A percentile compares a stretch with the other conserved stretches of the same genome.
These are phyloP conservation scores for Drosophila pseudotalamancana DNA, from an alignment of 2,888 invertebrate genomes.

Conservation along the genomic window DNA sequence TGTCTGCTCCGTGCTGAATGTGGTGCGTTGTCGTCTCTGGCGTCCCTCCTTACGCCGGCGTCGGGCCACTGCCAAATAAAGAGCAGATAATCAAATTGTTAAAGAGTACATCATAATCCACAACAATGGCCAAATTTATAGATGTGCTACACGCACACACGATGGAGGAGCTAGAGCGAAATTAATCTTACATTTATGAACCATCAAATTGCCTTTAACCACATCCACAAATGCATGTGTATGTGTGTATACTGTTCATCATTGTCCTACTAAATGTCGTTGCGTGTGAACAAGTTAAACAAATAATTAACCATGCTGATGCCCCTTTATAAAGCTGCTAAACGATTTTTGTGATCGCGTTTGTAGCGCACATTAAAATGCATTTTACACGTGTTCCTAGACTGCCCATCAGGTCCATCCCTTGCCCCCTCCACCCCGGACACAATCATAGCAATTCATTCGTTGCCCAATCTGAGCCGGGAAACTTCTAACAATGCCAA, in stretches of 20 bases:
- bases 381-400: slow-evolving; percentile 67
- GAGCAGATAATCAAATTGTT: slow-evolving; percentile 21
- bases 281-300: slow-evolving; percentile 72
- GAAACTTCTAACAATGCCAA: slow-evolving; percentile 81
- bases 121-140: slow-evolving; percentile 14
- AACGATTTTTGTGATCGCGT: slow-evolving; percentile 57
- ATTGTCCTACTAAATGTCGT: slow-evolving; percentile 17
- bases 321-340: neutral
- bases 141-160: slow-evolving; percentile 17
- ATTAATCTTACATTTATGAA: slow-evolving; percentile 78
- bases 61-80: slow-evolving; percentile 88
- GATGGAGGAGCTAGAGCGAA: slow-evolving; percentile 74
- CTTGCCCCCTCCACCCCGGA: neutral
- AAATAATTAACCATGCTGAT: slow-evolving; percentile 74
- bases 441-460: neutral
- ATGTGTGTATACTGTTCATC: neutral
- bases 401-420: slow-evolving; percentile 3
- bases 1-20: slow-evolving; percentile 97
- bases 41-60: slow-evolving; percentile 93
- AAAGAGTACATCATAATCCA: slow-evolving; percentile 6
- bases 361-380: slow-evolving; percentile 71
- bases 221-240: neutral
- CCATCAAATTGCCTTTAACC: slow-evolving; percentile 49
- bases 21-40: slow-evolving; percentile 95
- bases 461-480: slow-evolving; percentile 79